Base-by-base conservation (phyloP, 2,888 invertebrate genomes). In the Campaea margaritaria region DNA sequence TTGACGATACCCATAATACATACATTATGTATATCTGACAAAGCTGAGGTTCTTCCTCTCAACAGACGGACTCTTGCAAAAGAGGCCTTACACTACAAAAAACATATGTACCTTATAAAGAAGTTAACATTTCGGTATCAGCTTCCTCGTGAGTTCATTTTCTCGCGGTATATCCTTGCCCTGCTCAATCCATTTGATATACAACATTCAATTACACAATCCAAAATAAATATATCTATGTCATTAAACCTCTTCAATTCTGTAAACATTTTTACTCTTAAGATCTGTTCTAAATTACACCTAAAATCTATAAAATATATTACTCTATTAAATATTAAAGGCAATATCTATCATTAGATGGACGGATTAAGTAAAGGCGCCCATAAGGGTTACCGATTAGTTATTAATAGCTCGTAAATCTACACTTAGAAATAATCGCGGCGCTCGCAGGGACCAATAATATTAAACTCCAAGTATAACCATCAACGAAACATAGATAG, bases 261-360 rank as follows among this genome's bases (percentile, higher is more conserved):
- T 85, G 81, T 82, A 89, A 88, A 87, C 84, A 83, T 79, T 69
- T 48, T 77, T 83, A 86, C 83, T 83, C 79, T 84, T 87, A 85
- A 84, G 82, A 89, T 84, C 83, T 82, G 73, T 78, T 77, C 86
- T 88, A 88, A 86, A 81, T 82, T 82, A 86, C 74, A 76, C 78
- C 86, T 89, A 89, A 82, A 85, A 73, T 85, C 90, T 91, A 92
- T 90, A 91, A 92, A 91, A 91, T 91, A 91, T 92, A 91, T 92
- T 91, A 89, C 88, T 92, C 88, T 91, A 91, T 90, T 91, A 91
- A 90, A 91, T 89, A 91, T 91, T 92, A 91, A 91, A 92, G 91
- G 92, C 91, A 92, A 92, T 89, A 89, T 91, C 89, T 91, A 91
- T 87, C 81, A 83, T 90, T 90, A 91, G 85, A 91, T 90, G 92